These are phyloP conservation scores for Sebastes variabilis DNA, from an alignment of 2,797 vertebrate species.

Conservation along the genomic window DNA sequence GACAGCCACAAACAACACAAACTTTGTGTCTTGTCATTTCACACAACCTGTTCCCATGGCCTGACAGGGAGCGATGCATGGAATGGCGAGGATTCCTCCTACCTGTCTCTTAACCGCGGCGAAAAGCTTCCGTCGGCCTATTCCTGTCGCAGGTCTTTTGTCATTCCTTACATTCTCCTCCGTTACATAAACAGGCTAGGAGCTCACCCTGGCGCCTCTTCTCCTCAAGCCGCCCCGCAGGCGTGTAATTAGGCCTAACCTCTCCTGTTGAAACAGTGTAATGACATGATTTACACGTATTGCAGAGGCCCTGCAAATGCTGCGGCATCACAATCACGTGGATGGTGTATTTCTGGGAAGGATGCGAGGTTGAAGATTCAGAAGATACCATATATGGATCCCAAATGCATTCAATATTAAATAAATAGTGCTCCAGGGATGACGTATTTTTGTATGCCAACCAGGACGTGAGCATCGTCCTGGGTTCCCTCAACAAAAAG, in stretches of 20 bases:
- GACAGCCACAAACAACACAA: conserved; percentile 18
- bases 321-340: conserved; percentile 14
- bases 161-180: conserved; percentile 76
- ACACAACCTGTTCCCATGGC: conserved; percentile 10
- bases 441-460: too few species aligned
- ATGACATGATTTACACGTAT: conserved; percentile 67
- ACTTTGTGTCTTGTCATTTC: conserved; percentile 8
- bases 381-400: background rate
- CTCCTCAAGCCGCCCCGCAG: conserved; percentile 48
- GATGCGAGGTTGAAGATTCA: background rate
- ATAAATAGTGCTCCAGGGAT: too few species aligned
- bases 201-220: conserved; percentile 56
- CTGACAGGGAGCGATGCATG: conserved; percentile 9
- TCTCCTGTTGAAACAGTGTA: conserved; percentile 64
- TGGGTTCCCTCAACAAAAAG: too few species aligned
- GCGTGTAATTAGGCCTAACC: conserved; percentile 72
- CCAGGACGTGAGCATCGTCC: too few species aligned
- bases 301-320: conserved; percentile 12
- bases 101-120: conserved; percentile 14
- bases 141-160: conserved; percentile 36
- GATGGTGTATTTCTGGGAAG: background rate
- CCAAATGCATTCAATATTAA: background rate
- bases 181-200: conserved; percentile 47
- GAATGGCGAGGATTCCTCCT: conserved; percentile 36
- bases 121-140: conserved; percentile 1